Base-by-base conservation (phyloP, 2,797 vertebrate species). In the Peromyscus melanophrys region DNA sequence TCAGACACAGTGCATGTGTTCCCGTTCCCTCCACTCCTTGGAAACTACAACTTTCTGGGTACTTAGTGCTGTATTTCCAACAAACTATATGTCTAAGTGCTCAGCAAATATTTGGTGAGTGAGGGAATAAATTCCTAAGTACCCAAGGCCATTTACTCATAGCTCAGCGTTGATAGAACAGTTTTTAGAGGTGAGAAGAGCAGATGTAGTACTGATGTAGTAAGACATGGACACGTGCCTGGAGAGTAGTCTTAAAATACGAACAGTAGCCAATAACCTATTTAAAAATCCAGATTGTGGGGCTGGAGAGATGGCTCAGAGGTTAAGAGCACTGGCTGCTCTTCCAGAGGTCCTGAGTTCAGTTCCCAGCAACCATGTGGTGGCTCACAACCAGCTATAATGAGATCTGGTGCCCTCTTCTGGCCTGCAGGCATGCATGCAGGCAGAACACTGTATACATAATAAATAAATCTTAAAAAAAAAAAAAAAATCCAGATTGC, bases 101-200 rank as follows among this genome's bases (percentile, higher is more conserved):
- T 93, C 76, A 40, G 27, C 37, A 87, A 87, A 69, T 90, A 76
- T 27, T 95, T 69, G 21, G 16, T 37, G 29, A 89, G 43, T 84
- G 25, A 86, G 43, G 83, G 7, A 87, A 57, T 90, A 46, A 85
- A 46, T 71, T 90, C 52, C 63, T 61, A 25, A 43, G 71, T 73
- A 81, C 71, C 90, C 82, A 31, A 12, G 65, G 43, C 67, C 43
- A 29, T 89, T 95, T 97, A 90, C 76, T 95, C 12, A 8, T 85
- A 75, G 71, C 78, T 92, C 63, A 78, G 61, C 63, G n/a, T n/a
- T 55, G 63, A 1, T 69, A 69, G 63, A 94, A 73, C 11, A 61
- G 52, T 67, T 89, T 80, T 52, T 3, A 2, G 63, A 57, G 1
- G 6, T 71, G 4, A 77, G 27, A 76, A 76, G 78, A 55, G 19